Base-by-base conservation (phyloP, 2,888 invertebrate genomes). In the Leucoptera coffeella region DNA sequence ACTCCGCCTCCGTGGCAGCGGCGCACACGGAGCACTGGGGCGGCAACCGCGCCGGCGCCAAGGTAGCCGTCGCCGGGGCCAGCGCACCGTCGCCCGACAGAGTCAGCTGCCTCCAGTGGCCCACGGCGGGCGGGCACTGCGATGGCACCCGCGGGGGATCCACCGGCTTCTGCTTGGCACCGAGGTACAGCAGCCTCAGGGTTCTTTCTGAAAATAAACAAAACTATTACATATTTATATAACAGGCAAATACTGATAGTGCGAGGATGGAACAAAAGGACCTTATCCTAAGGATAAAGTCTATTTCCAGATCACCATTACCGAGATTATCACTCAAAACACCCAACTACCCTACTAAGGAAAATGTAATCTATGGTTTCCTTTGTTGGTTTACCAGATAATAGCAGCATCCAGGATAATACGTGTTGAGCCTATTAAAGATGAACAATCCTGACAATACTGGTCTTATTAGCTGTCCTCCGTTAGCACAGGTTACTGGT, bases 81-180 rank as follows among this genome's bases (percentile, higher is more conserved):
- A 67, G 47, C 17, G 41, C 38, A 3, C 67, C 64, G 33, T 65
- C 45, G 35, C 50, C 58, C 3, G 55, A 49, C 31, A 69, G 58
- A 30, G 53, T 50, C 19, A 69, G 35, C 35, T 69, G 67, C 35
- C 58, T 69, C 50, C 56, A 47, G 32, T 47, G 47, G 33, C 56
- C 50, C 27, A 14, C 28, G 30, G 12, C 26, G 25, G 9, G 40
- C 38, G 14, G 32, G 27, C 12, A 31, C 25, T 14, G 33, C 37
- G 2, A 32, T 17, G 7, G 26, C 19, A 21, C 41, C 40, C 15
- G 39, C 33, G 2, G 32, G 23, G n/a, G n/a, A n/a, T n/a, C n/a
- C n/a, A n/a, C n/a, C 3, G 34, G 19, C 10, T 37, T 28, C 38
- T 55, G 62, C 25, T 54, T 62, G 4, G 67, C 60, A 4, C 67